These are phyloP conservation scores for Paramisgurnus dabryanus DNA, from an alignment of 2,113 vertebrate genomes.

Conservation along the genomic window DNA sequence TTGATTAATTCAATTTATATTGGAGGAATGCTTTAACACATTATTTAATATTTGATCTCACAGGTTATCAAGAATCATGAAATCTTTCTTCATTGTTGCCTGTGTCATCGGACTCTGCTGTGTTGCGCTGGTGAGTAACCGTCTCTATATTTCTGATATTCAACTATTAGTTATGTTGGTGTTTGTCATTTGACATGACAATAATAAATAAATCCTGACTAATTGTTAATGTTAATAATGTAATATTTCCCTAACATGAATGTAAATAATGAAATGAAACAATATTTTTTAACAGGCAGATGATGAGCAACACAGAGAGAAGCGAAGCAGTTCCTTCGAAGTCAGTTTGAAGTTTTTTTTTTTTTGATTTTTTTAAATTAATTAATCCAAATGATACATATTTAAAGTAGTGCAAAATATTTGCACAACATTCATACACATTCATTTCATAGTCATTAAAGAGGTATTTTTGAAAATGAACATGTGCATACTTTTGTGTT, in stretches of 20 bases:
- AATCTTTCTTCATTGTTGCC: not conserved
- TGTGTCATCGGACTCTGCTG: constrained; percentile 11
- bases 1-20: too few relatives aligned
- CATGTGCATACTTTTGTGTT: not conserved
- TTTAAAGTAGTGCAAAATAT: not conserved
- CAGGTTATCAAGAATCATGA: constrained; percentile 3
- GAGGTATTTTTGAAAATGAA: not conserved
- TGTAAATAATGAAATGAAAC: not conserved
- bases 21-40: too few relatives aligned
- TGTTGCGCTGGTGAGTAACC: constrained; percentile 7
- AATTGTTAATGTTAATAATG: not conserved
- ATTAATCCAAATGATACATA: not conserved
- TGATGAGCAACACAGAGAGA: constrained; percentile 3
- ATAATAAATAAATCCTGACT: not conserved
- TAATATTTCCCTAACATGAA: not conserved
- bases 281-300: not conserved
- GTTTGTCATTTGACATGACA: not conserved
- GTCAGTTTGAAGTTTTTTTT: not conserved
- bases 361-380: not conserved
- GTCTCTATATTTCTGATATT: too few relatives aligned
- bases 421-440: too few relatives aligned
- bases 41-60: not conserved
- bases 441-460: too few relatives aligned
- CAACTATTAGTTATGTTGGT: not conserved
- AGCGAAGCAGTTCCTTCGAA: constrained; percentile 24